Evolutionary conservation across 2,888 invertebrate species (phyloP), one percentile per base, ranked within the genome.

Genomic region (Bellardia pandia): DNA sequence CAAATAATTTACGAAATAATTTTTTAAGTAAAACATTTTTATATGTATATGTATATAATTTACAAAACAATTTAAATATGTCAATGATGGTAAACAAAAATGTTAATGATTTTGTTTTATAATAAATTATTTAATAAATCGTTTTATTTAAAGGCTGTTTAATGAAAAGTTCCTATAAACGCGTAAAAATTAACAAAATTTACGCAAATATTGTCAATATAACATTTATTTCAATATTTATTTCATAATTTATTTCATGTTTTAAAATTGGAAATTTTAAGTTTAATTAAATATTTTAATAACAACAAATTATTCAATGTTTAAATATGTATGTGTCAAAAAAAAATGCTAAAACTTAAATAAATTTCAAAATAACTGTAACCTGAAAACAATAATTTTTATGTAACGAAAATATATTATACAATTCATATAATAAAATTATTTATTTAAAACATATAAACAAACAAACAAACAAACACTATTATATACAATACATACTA

Each of bases 341-440:
- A 66, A 14, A 68, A 66, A 80, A 48, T 33, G 33, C 16, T 58
- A 37, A 74, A 85, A 74, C 71, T 4, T 64, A 37, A 40, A 11
- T 0, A 72, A 33, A 56, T 13, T 60, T 40, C 42, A 72, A 84
- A 80, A 23, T 64, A 81, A 85, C 53, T 83, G 72, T 86, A 88
- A 88, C 33, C 66, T 56, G 76, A 86, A 77, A 80, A 88, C 86
- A 88, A 88, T 88, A 86, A 88, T 86, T 88, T 88, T 82, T 48
- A 83, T 83, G 86, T 86, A 88, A 83, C 16, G 5, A 72, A 37
- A 37, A 2, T 76, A 60, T 80, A 53, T 60, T 80, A 53, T 60
- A 80, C 60, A 79, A 74, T 58, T 66, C 51, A 82, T 76, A 58
- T 75, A n/a, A 81, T 64, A 14, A 60, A 45, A 78, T 77, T 68